A percentile compares a stretch with the other conserved stretches of the same genome.
These are phyloP conservation scores for Serinus canaria DNA, from an alignment of 2,113 vertebrate species.

Conservation along the genomic window DNA sequence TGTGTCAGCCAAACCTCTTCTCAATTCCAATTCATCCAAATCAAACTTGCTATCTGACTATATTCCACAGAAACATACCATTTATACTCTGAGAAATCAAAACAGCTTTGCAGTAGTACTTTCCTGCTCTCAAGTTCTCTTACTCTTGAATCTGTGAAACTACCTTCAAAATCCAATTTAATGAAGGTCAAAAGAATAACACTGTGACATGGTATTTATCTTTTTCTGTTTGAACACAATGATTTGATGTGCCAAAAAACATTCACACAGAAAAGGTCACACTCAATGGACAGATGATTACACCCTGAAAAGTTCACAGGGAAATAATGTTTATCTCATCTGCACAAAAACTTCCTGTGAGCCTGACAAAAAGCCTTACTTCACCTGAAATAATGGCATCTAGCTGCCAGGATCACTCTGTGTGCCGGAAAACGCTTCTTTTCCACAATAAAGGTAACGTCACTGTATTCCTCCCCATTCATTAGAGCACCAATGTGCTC, in stretches of 20 bases:
- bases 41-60: background rate
- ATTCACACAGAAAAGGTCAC: constrained; percentile 57
- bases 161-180: constrained; percentile 32
- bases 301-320: constrained; percentile 48
- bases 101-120: background rate
- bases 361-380: background rate
- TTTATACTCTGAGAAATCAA: background rate
- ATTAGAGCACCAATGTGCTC: constrained; percentile 95
- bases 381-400: constrained; percentile 98
- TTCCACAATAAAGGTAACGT: constrained; percentile 96
- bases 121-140: constrained; percentile 4
- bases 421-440: constrained; percentile 94
- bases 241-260: constrained; percentile 14
- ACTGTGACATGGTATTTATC: constrained; percentile 38
- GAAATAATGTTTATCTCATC: constrained; percentile 24
- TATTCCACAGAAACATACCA: background rate
- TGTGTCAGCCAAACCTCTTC: background rate
- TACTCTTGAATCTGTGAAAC: background rate
- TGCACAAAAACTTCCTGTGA: constrained; percentile 24
- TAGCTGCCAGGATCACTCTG: constrained; percentile 93
- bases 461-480: constrained; percentile 93
- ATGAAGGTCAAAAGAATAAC: constrained; percentile 63
- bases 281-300: constrained; percentile 36
- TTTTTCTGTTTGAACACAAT: constrained; percentile 20
- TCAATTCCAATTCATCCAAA: background rate